Evolutionary conservation across 1,140 invertebrate genomes (phyloP).

Genomic region (Cotesia chilonis): DNA sequence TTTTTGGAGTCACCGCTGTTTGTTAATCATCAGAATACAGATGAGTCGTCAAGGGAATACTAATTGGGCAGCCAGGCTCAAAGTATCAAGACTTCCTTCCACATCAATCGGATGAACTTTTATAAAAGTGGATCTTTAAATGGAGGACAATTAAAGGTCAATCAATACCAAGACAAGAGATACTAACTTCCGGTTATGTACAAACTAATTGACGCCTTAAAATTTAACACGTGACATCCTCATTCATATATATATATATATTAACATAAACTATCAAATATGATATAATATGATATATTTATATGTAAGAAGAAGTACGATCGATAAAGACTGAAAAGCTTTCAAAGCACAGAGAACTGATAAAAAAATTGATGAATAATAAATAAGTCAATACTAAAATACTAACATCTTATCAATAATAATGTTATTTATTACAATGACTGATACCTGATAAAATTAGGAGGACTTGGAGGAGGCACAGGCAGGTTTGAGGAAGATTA

Average conservation of each 20-base stretch:
- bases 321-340: too few relatives aligned
- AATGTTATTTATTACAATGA: too few relatives aligned
- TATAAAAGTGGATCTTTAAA: not conserved
- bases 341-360: too few relatives aligned
- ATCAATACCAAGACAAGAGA: constrained; percentile 9
- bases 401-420: too few relatives aligned
- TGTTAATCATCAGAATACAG: not conserved
- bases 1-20: not conserved
- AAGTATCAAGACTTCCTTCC: constrained; percentile 2
- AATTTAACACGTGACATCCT: constrained; percentile 7
- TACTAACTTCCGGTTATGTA: not conserved
- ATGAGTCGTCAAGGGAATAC: constrained; percentile 17
- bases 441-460: too few relatives aligned
- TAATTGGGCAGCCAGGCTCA: constrained; percentile 12
- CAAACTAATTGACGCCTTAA: constrained; percentile 14
- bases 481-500: not conserved
- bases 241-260: too few relatives aligned
- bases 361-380: too few relatives aligned
- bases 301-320: too few relatives aligned
- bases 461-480: not conserved
- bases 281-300: too few relatives aligned
- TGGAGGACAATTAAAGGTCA: constrained; percentile 20
- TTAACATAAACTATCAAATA: too few relatives aligned
- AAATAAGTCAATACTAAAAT: too few relatives aligned
- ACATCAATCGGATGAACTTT: constrained; percentile 19